phyloP scores from a whole-genome alignment of 2,797 vertebrate genomes.

The Darevskia mixta region DNA sequence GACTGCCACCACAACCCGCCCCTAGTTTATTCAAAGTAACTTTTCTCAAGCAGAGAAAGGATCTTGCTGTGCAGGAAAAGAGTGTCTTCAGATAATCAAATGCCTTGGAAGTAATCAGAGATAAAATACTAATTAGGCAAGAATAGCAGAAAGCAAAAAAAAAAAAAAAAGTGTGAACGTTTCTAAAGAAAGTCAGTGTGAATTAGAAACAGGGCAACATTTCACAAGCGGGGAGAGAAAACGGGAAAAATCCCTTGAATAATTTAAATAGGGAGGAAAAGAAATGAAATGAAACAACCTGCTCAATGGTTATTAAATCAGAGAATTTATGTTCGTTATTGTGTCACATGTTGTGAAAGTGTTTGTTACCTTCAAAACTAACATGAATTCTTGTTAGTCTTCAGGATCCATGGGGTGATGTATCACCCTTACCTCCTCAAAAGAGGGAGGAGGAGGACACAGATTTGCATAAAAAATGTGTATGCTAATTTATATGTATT shows the following conservation, averaged over 20 bases:
- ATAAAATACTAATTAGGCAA: constrained; percentile 27
- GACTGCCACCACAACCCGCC: not conserved
- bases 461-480: too few relatives aligned
- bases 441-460: too few relatives aligned
- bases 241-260: not conserved
- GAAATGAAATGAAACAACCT: constrained; percentile 6
- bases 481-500: too few relatives aligned
- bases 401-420: not conserved
- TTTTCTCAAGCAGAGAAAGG: constrained; percentile 16
- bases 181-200: constrained; percentile 32
- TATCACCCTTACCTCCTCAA: too few relatives aligned
- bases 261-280: constrained; percentile 19
- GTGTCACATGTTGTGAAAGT: not conserved
- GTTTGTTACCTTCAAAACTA: not conserved
- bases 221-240: not conserved
- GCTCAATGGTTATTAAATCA: not conserved
- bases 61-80: constrained; percentile 19
- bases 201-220: constrained; percentile 39
- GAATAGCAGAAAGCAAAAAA: constrained; percentile 29
- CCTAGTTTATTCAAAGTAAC: constrained; percentile 33
- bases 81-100: constrained; percentile 18
- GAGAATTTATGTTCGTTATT: not conserved
- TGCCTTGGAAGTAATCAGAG: constrained; percentile 27
- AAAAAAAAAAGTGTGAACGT: constrained; percentile 2
- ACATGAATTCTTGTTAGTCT: not conserved